These are phyloP conservation scores for Dufourea novaeangliae DNA, from an alignment of 1,140 invertebrate genomes.

Conservation along the genomic window DNA sequence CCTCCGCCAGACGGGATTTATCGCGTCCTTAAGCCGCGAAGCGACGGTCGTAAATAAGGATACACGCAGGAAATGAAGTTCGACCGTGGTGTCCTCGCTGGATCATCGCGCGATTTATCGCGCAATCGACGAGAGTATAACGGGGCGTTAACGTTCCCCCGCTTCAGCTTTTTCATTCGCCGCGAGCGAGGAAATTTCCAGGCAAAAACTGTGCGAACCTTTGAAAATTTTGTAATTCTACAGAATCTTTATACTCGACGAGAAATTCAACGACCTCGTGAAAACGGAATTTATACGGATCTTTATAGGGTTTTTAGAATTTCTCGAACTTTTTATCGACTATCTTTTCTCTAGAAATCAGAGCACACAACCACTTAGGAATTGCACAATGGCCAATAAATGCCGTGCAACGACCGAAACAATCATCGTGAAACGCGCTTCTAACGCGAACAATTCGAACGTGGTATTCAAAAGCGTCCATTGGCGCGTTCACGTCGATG, in stretches of 20 bases:
- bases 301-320: no score
- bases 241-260: no score
- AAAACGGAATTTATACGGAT: no score
- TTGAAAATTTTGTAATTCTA: no score
- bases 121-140: conserved; percentile 16
- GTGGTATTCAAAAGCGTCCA: background rate
- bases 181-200: no score
- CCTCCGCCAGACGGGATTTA: conserved; percentile 16
- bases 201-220: no score
- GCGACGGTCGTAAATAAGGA: conserved; percentile 40
- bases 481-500: background rate
- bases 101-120: conserved; percentile 43
- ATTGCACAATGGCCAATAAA: background rate
- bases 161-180: no score
- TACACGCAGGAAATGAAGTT: conserved; percentile 39
- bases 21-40: conserved; percentile 3
- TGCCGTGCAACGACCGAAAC: background rate
- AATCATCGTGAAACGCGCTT: background rate
- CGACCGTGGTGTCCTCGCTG: conserved; percentile 13
- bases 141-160: conserved; percentile 2
- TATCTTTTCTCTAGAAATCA: no score
- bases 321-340: no score
- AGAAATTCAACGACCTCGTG: no score
- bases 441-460: background rate
- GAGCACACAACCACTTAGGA: no score